Evolutionary conservation across 1,140 invertebrate genomes (phyloP).

Genomic region (Octopus bimaculoides): DNA sequence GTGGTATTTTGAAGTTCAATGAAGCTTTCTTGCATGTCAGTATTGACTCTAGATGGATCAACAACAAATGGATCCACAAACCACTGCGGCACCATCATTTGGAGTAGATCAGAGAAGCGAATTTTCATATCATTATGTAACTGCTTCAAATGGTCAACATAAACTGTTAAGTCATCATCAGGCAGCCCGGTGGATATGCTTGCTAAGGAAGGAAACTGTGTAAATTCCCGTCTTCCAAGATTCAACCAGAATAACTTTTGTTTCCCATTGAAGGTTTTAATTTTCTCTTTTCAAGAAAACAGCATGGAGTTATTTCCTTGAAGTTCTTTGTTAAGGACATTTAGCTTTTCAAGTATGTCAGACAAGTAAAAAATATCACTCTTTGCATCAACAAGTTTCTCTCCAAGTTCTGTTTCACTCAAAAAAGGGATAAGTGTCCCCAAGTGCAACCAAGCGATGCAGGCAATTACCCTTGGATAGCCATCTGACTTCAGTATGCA

Average conservation of each 20-base stretch:
- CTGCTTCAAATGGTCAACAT: background rate
- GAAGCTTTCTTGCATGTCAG: too few relatives aligned
- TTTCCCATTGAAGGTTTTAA: background rate
- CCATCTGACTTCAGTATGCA: conserved; percentile 2
- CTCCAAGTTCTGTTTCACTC: background rate
- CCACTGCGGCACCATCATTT: too few relatives aligned
- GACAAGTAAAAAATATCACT: background rate
- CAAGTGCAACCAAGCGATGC: background rate
- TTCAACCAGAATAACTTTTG: background rate
- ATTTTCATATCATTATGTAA: conserved; percentile 1
- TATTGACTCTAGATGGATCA: too few relatives aligned
- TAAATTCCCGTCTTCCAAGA: background rate
- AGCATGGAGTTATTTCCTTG: background rate
- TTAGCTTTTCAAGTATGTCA: conserved; percentile 7
- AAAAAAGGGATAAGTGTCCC: background rate
- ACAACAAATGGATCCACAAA: too few relatives aligned
- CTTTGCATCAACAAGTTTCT: background rate
- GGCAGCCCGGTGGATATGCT: background rate
- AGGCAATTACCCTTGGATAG: background rate
- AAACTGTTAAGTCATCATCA: background rate
- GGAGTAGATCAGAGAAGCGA: background rate
- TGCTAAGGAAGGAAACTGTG: background rate
- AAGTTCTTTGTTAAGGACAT: conserved; percentile 8
- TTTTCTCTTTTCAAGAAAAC: background rate
- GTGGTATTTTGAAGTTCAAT: too few relatives aligned